Evolutionary conservation across 2,797 vertebrate species (phyloP), one percentile per base, ranked within the genome.

Genomic region (Anguilla marmorata): DNA sequence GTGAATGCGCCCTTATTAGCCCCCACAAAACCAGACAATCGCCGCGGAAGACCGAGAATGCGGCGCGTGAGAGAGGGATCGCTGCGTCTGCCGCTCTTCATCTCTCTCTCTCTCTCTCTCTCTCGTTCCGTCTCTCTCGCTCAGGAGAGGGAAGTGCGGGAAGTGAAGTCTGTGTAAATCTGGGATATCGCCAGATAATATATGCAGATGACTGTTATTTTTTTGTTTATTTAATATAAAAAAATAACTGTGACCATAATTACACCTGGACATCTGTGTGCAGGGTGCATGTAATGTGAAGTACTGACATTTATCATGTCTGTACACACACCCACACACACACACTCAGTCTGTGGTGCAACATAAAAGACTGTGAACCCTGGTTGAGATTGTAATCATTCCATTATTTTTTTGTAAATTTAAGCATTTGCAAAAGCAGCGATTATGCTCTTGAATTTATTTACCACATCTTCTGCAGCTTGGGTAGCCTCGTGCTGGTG

Each of bases 361-460:
- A 27, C 69, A 76, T 86, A 33, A 69, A 74, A 19, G 85, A 52
- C 66, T 27, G 66, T 45, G 69, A 50, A 86, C 41, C 63, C 85
- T 74, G 2, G 11, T 74, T 33, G 69, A 74, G 2, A n/a, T 7
- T 24, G 19, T 66, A 66, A 66, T n/a, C 60, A 12, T 33, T 72
- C n/a, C 27, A 14, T 33, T 33, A 0, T 33, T 30, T 33, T 74
- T 12, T 33, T 5, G 16, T 9, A 74, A 33, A 30, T n/a, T 6
- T n/a, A 24, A 24, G 54, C 54, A 56, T 56, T 56, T 56, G 12
- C 54, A 56, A 56, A 50, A n/a, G 58, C 58, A 19, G 16, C 3
- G 58, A 60, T 21, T 3, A 60, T n/a, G 60, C 24, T 0, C 60
- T 24, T 66, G n/a, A n/a, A 5, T 66, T 66, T n/a, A 66, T 24